Conservation (phyloP, 2,888 invertebrate species). For the Ennomos fuscantarius region DNA sequence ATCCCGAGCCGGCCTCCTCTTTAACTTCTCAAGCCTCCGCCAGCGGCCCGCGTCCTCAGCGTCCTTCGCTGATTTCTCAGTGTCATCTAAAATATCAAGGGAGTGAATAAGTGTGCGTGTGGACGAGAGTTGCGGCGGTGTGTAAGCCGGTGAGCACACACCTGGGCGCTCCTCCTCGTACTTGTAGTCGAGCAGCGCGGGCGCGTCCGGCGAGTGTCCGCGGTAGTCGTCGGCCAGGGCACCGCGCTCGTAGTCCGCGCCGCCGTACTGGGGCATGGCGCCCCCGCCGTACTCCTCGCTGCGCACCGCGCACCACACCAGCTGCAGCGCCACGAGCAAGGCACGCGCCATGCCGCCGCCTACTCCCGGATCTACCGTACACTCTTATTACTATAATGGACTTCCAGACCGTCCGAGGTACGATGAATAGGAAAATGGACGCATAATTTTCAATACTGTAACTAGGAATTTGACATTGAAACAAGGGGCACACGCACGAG, state of each 20-base stretch:
- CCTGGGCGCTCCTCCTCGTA: slow-evolving; percentile 59
- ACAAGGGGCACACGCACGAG: not conserved
- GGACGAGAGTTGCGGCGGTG: no score
- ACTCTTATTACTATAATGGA: slow-evolving; percentile 34
- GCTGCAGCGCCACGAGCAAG: slow-evolving; percentile 49
- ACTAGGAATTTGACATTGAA: slow-evolving; percentile 68
- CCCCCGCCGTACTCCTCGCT: slow-evolving; percentile 63
- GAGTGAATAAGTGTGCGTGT: not conserved
- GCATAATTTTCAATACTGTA: slow-evolving; percentile 42
- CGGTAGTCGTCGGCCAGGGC: slow-evolving; percentile 55
- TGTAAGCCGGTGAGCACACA: slow-evolving; percentile 28
- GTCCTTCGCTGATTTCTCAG: slow-evolving; percentile 5
- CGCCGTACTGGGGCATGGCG: slow-evolving; percentile 68
- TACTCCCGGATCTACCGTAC: slow-evolving; percentile 15
- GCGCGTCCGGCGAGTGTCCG: slow-evolving; percentile 59
- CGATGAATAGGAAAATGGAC: slow-evolving; percentile 7
- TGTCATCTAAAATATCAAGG: slow-evolving; percentile 3
- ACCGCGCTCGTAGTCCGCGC: slow-evolving; percentile 53
- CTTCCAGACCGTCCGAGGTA: slow-evolving; percentile 30
- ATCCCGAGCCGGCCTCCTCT: not conserved
- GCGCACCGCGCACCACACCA: slow-evolving; percentile 50
- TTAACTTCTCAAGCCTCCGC: slow-evolving; percentile 1
- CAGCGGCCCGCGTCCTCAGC: slow-evolving; percentile 4
- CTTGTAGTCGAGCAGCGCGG: slow-evolving; percentile 67
- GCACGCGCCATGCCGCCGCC: slow-evolving; percentile 34